Evolutionary conservation across 2,113 vertebrate genomes (phyloP).

Genomic region (Antigone vipio): DNA sequence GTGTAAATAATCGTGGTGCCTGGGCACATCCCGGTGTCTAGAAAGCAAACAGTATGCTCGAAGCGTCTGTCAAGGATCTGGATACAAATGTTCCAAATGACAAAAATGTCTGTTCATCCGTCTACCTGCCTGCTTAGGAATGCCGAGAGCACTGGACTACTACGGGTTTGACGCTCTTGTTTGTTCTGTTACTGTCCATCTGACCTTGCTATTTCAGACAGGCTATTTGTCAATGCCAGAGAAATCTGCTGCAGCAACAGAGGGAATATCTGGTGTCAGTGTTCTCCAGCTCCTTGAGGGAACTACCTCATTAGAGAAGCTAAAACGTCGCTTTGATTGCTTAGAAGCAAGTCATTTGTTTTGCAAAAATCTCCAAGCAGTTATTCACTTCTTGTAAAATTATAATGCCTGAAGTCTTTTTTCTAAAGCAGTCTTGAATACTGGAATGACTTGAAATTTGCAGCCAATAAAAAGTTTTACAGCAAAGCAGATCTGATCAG

Average conservation of each 20-base stretch:
- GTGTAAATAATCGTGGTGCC: background rate
- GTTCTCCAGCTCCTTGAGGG: background rate
- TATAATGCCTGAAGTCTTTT: slow-evolving; percentile 7
- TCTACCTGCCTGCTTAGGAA: slow-evolving; percentile 13
- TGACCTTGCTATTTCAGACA: slow-evolving; percentile 35
- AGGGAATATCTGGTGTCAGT: slow-evolving; percentile 51
- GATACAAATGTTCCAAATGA: background rate
- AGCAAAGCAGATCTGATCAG: slow-evolving; percentile 9
- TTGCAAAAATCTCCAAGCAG: slow-evolving; percentile 17
- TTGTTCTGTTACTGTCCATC: slow-evolving; percentile 35
- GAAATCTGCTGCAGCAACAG: slow-evolving; percentile 19
- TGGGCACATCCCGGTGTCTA: background rate
- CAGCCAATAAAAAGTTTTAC: slow-evolving; percentile 27
- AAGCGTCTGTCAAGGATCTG: background rate
- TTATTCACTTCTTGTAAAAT: slow-evolving; percentile 47
- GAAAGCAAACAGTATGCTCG: background rate
- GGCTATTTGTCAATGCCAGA: slow-evolving; percentile 34
- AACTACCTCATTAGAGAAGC: slow-evolving; percentile 32
- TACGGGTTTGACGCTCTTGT: background rate
- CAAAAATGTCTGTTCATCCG: background rate
- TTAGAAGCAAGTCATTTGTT: slow-evolving; percentile 23
- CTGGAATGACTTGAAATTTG: slow-evolving; percentile 7
- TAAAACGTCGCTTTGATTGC: background rate
- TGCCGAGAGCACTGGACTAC: background rate
- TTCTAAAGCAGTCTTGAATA: background rate